Base-by-base conservation (phyloP, 2,797 vertebrate species). In the Helicolenus hilgendorfi region DNA sequence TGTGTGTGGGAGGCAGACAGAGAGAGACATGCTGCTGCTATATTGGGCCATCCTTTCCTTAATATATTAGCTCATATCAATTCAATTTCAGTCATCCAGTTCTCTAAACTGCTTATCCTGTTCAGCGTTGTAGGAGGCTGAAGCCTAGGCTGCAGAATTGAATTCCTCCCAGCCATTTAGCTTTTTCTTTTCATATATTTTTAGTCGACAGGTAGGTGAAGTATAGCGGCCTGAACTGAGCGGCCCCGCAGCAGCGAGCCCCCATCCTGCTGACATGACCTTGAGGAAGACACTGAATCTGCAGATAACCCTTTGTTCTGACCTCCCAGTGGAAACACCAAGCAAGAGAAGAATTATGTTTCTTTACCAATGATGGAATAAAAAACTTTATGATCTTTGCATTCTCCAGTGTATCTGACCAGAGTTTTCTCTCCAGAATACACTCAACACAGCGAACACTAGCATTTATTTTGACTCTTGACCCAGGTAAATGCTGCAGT, bases 291-390 rank as follows among this genome's bases (percentile, higher is more conserved):
- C 18, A 1, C 33, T 60, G 35, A 56, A 9, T 85, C 59, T 64
- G 41, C 20, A 33, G 58, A 64, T 75, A 79, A 83, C 55, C 80
- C 45, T 78, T 84, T 84, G 72, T 78, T 88, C 69, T 80, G 45
- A 77, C 80, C n/a, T 81, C 55, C 22, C 53, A 22, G 22, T 36
- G 59, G 71, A 68, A 62, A 58, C 5, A 8, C 33, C n/a, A 60
- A 41, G 11, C 11, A 62, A 71, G 14, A 74, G 69, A n/a, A 65
- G 18, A 60, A 56, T 58, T 11, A 73, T 9, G 3, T 49, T 49
- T 49, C 41, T 49, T 49, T 49, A 49, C 41, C 41, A 49, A 49
- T 49, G 41, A 49, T 49, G 41, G 7, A 45, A 26, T n/a, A 22
- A 60, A 58, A 60, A 77, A 74, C 77, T 80, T 31, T 24, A 33